phyloP scores from a whole-genome alignment of 2,113 vertebrate species.

The Anarhynchus alexandrinus region DNA sequence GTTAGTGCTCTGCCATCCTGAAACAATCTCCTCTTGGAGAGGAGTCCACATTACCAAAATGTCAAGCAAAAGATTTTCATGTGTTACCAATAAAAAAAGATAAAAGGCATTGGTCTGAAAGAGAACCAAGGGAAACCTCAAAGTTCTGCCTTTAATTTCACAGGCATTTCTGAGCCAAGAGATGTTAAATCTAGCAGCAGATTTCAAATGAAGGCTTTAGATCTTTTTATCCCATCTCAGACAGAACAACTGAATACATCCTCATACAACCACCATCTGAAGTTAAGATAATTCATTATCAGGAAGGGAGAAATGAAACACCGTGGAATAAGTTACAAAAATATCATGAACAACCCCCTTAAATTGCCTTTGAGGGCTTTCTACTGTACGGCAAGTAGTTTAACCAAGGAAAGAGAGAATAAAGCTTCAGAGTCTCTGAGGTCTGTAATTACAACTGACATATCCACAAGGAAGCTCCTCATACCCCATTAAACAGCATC shows the following conservation, averaged over 20 bases:
- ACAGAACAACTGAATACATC: not conserved
- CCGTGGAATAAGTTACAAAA: not conserved
- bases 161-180: conserved; percentile 11
- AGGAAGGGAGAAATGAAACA: not conserved
- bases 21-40: conserved; percentile 3
- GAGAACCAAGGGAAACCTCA: conserved; percentile 31
- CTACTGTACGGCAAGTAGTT: not conserved
- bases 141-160: conserved; percentile 48
- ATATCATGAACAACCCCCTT: not conserved
- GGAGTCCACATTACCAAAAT: not conserved
- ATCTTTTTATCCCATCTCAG: not conserved
- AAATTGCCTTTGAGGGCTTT: not conserved
- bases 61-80: not conserved
- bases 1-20: not conserved
- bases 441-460: not conserved
- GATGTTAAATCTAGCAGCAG: not conserved
- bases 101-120: conserved; percentile 21
- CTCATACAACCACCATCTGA: not conserved
- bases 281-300: not conserved
- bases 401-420: not conserved
- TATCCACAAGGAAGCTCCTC: not conserved
- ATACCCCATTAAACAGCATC: not conserved
- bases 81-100: conserved; percentile 1
- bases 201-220: conserved; percentile 5
- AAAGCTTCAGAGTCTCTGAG: not conserved